Evolutionary conservation across 1,140 invertebrate species (phyloP), one percentile per base, ranked within the genome.

Genomic region (Pantala flavescens): DNA sequence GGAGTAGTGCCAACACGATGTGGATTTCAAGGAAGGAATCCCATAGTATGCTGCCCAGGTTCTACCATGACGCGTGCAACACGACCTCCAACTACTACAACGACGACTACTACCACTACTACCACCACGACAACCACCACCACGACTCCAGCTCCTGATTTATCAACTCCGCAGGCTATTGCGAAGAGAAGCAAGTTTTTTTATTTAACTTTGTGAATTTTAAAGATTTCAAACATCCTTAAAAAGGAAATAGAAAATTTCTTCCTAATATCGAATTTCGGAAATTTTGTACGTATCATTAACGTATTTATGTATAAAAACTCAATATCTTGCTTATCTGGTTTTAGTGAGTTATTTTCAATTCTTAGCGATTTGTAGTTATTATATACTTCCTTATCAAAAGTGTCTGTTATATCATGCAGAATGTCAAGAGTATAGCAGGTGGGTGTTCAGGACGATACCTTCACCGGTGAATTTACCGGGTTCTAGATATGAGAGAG

Each of bases 11-110:
- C 75, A 23, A 16, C 19, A 12, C 70, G 71, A 63, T 76, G 75
- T 63, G 71, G 55, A 19, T 76, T 73, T 72, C 49, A 74, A 16
- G 55, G 21, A 11, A 28, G 19, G 12, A 71, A 63, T 63, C 75
- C 75, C 0, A 71, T 76, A 23, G 73, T 76, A 7, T 76, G 75
- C 73, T 76, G 75, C 21, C 70, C 24, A 24, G n/a, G 23, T 19
- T 24, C 23, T 24, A 42, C 71, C 71, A 72, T 24, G 23, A 72
- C 71, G 11, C 2, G n/a, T 2, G 63, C 63, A 24, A 42, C 23
- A 72, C 23, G 14, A 19, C 14, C 23, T 19, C 1, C 28, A 16
- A 72, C 23, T 19, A 24, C 2, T 3, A 5, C 23, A 19, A 72
- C 71, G 2, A n/a, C 19, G 16, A 72, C 23, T 3, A 24, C 23